Evolutionary conservation across 2,113 vertebrate genomes (phyloP).

Genomic region (mouse (Mus musculus)): GRCm39 chr16:77398501-77399000

Average conservation of each 20-base stretch:
- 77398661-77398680: neutral
- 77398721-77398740: neutral
- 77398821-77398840: neutral
- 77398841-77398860: constrained; percentile 2
- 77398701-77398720: neutral
- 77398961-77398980: constrained; percentile 7
- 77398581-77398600: neutral
- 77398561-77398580: neutral
- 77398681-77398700: neutral
- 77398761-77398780: neutral
- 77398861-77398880: neutral
- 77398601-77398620: neutral
- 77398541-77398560: neutral
- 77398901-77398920: neutral
- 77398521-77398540: neutral
- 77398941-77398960: neutral
- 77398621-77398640: neutral
- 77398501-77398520: neutral
- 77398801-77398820: neutral
- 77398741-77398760: neutral
- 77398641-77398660: neutral
- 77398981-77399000: neutral
- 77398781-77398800: neutral
- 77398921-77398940: neutral
- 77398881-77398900: neutral